Base-by-base conservation (phyloP, 2,797 vertebrate species). In the Helicolenus hilgendorfi region DNA sequence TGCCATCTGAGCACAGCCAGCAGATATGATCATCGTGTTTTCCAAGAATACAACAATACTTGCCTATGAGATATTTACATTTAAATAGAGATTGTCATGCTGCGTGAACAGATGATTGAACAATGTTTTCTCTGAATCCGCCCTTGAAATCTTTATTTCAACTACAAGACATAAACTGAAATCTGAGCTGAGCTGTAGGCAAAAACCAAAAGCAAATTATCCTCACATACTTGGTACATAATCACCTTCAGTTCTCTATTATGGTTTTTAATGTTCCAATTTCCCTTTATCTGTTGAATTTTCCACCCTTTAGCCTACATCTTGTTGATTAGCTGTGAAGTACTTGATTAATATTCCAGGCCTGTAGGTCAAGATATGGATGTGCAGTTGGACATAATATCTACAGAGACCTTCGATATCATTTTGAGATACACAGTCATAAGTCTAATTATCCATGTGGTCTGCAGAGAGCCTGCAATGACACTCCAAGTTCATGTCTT, bases 61-160 rank as follows among this genome's bases (percentile, higher is more conserved):
- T 58, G 70, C 59, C 33, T 63, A 20, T 38, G 35, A 59, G 71
- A 79, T 56, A 79, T 89, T 77, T 77, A 88, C 73, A 90, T 91
- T 76, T 83, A 85, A 89, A 91, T 84, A 76, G 74, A 81, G 35
- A 62, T 63, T 38, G 88, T 90, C 59, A 92, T 72, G 64, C 58
- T 26, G 41, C 56, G n/a, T 72, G 49, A 49, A 70, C 18, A 62
- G 24, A 59, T 56, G 76, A 45, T 8, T 84, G 22, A 63, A 72
- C 18, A 27, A 33, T 60, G 36, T 65, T 74, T 80, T 62, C 11
- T 38, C 72, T 53, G n/a, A 79, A 77, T 55, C 35, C 10, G 8
- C 8, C 20, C 9, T 41, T 49, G 5, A 73, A 64, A 75, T 33
- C 2, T 14, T 29, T 22, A 20, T 58, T 53, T 59, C 26, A 27